Evolutionary conservation across 2,797 vertebrate genomes (phyloP).

Genomic region (Chiloscyllium punctatum): DNA sequence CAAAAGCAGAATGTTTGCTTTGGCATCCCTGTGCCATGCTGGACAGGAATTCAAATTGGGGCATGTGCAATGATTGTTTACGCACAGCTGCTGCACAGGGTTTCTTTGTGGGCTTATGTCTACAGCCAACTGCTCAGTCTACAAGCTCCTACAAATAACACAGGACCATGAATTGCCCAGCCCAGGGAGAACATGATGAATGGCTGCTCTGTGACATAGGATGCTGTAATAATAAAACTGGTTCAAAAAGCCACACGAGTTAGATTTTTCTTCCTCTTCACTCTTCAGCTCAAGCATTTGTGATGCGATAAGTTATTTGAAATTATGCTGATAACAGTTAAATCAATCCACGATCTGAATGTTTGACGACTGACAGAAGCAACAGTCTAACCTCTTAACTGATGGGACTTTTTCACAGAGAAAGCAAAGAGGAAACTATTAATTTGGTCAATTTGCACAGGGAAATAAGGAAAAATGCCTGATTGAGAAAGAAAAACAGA

Average conservation of each 20-base stretch:
- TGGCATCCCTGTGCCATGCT: neutral
- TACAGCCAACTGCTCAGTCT: neutral
- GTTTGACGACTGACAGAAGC: neutral
- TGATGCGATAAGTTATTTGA: neutral
- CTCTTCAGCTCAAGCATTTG: neutral
- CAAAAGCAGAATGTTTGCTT: neutral
- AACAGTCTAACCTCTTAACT: neutral
- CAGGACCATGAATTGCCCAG: neutral
- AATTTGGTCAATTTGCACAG: neutral
- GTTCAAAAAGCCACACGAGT: neutral
- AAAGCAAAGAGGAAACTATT: neutral
- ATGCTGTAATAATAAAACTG: neutral
- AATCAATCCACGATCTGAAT: neutral
- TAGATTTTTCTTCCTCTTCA: neutral
- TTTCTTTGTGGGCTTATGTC: neutral
- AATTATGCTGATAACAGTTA: neutral
- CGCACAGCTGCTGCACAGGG: neutral
- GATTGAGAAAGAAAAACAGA: neutral
- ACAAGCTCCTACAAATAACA: neutral
- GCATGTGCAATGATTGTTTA: neutral
- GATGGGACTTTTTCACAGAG: neutral
- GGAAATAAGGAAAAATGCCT: neutral
- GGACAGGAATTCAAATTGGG: neutral
- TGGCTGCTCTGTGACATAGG: too few relatives aligned
- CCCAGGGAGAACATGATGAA: too few relatives aligned